Conservation (phyloP, 2,113 vertebrate genomes). For the Coreoperca whiteheadi region DNA sequence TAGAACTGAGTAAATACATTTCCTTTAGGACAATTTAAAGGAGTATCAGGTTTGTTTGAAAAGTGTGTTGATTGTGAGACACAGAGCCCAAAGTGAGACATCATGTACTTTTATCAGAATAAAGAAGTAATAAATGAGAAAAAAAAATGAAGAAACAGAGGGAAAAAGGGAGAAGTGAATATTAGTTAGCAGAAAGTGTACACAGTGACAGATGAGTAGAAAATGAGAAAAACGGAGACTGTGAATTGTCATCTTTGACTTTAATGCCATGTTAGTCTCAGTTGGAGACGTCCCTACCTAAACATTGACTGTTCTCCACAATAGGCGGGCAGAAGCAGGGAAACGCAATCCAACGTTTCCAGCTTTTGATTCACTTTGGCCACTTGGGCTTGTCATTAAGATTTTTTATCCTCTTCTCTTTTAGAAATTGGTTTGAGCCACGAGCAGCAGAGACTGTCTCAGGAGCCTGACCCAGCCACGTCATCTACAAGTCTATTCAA, state of each 20-base stretch:
- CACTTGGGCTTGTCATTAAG: constrained; percentile 77
- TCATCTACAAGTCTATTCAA: constrained; percentile 67
- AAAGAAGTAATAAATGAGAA: background rate
- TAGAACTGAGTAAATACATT: constrained; percentile 16
- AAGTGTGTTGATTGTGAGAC: background rate
- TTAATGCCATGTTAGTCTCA: constrained; percentile 78
- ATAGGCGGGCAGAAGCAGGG: constrained; percentile 63
- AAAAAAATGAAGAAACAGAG: background rate
- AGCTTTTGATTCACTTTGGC: constrained; percentile 67
- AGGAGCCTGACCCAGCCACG: constrained; percentile 75
- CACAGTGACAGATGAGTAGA: constrained; percentile 1
- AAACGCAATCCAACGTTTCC: constrained; percentile 55
- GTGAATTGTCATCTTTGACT: constrained; percentile 39
- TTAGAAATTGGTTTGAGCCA: constrained; percentile 67
- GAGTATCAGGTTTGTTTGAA: background rate
- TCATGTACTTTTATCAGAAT: background rate
- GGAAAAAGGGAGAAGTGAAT: background rate
- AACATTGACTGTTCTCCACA: constrained; percentile 71
- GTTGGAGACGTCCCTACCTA: constrained; percentile 62
- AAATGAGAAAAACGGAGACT: constrained; percentile 30
- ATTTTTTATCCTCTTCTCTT: constrained; percentile 64
- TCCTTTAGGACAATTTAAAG: background rate
- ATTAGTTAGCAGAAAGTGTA: background rate
- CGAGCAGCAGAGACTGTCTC: constrained; percentile 59
- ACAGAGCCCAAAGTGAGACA: background rate